Percentiles rank a stretch among this genome's conserved stretches.
Conservation (phyloP, 1,140 invertebrate genomes). For the Chrysomallon squamiferum region DNA sequence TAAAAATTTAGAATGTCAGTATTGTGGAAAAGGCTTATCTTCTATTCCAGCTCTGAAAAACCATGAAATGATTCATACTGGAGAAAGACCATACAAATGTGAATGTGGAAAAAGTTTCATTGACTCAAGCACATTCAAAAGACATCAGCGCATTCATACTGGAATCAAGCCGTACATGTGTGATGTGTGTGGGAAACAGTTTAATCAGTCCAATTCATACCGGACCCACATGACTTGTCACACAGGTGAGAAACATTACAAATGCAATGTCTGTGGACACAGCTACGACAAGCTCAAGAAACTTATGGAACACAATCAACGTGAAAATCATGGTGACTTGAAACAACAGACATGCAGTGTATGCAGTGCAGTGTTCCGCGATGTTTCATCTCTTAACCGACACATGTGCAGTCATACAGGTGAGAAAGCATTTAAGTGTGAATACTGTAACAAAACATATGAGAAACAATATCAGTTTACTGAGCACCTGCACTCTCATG, state of each 20-base stretch:
- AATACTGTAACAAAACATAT: no score
- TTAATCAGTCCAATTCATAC: background rate
- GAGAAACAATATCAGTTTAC: no score
- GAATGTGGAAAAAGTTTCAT: constrained; percentile 21
- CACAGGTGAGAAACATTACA: constrained; percentile 81
- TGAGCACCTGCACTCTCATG: no score
- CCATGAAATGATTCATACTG: constrained; percentile 20
- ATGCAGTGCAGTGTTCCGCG: no score
- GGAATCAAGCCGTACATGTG: constrained; percentile 28
- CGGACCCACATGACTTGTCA: constrained; percentile 20
- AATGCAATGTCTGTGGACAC: constrained; percentile 69
- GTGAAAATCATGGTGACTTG: no score
- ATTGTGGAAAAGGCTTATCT: constrained; percentile 71
- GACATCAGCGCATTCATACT: constrained; percentile 25
- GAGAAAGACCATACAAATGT: constrained; percentile 28
- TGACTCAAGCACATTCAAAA: constrained; percentile 12
- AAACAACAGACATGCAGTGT: no score
- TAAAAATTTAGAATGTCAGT: no score
- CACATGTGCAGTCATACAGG: no score
- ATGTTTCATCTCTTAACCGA: no score
- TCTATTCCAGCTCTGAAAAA: constrained; percentile 67
- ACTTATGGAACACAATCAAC: no score
- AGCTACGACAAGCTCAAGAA: background rate
- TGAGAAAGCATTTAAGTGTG: no score
- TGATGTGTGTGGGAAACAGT: constrained; percentile 22